phyloP scores from a whole-genome alignment of 2,113 vertebrate genomes.

The Haplochromis vanheusdeni region DNA sequence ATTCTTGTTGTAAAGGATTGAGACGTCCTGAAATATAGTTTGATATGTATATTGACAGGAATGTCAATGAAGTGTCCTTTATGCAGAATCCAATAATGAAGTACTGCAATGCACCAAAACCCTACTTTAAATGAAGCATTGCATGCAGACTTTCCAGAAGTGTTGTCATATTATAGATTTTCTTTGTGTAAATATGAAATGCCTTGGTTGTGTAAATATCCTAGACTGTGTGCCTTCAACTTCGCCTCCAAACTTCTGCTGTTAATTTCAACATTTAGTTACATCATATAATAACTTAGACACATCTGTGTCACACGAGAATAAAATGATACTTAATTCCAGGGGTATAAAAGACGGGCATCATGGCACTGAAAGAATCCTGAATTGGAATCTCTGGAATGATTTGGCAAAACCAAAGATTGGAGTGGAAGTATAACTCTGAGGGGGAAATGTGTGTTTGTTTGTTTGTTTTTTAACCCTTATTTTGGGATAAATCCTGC shows the following conservation, averaged over 20 bases:
- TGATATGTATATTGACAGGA: background rate
- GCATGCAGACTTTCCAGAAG: background rate
- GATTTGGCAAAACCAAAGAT: background rate
- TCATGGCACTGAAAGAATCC: background rate
- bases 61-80: constrained; percentile 8
- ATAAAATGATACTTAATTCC: background rate
- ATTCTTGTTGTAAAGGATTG: constrained; percentile 59
- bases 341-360: background rate
- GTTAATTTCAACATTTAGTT: background rate
- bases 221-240: background rate
- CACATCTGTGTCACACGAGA: background rate
- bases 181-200: constrained; percentile 3
- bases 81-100: constrained; percentile 12
- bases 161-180: background rate
- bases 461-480: background rate
- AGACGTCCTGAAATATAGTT: background rate
- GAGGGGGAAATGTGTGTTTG: background rate
- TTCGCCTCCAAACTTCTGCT: background rate
- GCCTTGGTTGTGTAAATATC: background rate
- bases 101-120: constrained; percentile 10
- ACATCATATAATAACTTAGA: background rate
- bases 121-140: background rate
- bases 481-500: background rate
- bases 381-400: background rate
- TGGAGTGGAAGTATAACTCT: background rate